Evolutionary conservation across 1,140 invertebrate genomes (phyloP).

Genomic region (Drosophila kanapiae): DNA sequence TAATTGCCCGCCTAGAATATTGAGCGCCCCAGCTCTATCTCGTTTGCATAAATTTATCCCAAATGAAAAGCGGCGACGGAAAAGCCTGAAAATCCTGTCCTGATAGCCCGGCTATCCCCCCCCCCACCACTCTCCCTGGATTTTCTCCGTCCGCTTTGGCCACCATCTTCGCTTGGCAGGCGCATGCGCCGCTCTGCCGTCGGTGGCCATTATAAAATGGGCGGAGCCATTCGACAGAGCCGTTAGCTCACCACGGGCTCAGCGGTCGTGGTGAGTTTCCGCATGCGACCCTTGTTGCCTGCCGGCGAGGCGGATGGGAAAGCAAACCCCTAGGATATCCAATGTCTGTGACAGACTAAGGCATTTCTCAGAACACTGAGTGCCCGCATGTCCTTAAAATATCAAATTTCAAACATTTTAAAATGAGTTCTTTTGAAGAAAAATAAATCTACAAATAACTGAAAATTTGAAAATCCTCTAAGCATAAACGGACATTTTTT

Average conservation of each 20-base stretch:
- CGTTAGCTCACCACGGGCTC: conserved; percentile 40
- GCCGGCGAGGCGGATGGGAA: conserved; percentile 24
- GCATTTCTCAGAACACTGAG: conserved; percentile 16
- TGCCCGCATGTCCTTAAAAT: conserved; percentile 8
- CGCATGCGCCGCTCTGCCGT: conserved; percentile 65
- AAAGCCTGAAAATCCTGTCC: conserved; percentile 54
- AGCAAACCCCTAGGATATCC: not conserved
- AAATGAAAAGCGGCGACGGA: conserved; percentile 72
- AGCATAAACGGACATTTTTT: not conserved
- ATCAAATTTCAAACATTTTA: not conserved
- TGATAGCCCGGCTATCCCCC: conserved; percentile 2
- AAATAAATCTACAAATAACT: not conserved
- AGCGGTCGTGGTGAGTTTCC: conserved; percentile 63
- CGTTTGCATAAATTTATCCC: conserved; percentile 79
- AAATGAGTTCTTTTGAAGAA: not conserved
- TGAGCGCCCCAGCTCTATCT: conserved; percentile 44
- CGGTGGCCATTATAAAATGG: conserved; percentile 80
- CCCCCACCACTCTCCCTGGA: conserved; percentile 7
- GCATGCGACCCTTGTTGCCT: conserved; percentile 32
- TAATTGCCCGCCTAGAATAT: conserved; percentile 74
- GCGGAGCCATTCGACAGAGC: conserved; percentile 62
- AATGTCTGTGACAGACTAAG: not conserved
- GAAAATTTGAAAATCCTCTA: not conserved
- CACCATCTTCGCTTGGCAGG: conserved; percentile 57
- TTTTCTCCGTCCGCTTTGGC: conserved; percentile 54